phyloP scores from a whole-genome alignment of 2,113 vertebrate genomes.

The Ciconia maguari region DNA sequence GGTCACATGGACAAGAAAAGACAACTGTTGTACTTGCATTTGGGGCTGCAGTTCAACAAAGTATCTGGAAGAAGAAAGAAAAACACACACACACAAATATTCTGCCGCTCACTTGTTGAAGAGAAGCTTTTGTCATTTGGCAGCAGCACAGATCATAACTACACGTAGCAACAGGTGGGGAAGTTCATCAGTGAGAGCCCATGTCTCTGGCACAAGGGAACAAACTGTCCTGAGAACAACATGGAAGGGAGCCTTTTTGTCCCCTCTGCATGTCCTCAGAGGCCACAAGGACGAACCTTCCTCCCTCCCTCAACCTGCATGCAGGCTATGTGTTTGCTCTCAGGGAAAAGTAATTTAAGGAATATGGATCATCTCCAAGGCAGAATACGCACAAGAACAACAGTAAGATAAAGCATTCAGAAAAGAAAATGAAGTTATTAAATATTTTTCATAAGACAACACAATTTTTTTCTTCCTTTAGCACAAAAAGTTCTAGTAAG shows the following conservation, averaged over 20 bases:
- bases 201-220: neutral
- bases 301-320: neutral
- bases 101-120: neutral
- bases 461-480: neutral
- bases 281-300: neutral
- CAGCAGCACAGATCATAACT: neutral
- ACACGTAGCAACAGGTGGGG: neutral
- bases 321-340: neutral
- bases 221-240: neutral
- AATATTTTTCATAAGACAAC: neutral
- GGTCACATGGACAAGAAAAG: neutral
- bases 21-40: neutral
- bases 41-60: neutral
- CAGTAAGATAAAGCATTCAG: neutral
- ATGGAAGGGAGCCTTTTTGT: neutral
- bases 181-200: neutral
- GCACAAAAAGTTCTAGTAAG: neutral
- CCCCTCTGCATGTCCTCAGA: neutral
- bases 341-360: neutral
- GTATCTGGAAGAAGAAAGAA: neutral
- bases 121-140: neutral
- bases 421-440: neutral
- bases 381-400: neutral
- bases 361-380: neutral
- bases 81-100: neutral